phyloP scores from a whole-genome alignment of 2,888 invertebrate species.

The Alloscopus bannaensis region DNA sequence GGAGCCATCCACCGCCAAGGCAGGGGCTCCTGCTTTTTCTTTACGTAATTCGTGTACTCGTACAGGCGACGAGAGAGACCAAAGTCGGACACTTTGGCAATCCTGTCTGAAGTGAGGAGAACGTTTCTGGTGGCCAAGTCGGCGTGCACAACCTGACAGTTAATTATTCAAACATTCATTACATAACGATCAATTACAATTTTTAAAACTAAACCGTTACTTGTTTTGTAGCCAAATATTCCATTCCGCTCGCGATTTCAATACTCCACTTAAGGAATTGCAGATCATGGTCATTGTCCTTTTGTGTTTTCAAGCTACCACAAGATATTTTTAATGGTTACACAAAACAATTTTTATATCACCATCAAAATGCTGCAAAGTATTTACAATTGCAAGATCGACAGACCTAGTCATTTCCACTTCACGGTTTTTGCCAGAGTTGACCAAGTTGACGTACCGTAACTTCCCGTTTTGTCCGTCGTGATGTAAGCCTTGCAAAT shows the following conservation, averaged over 20 bases:
- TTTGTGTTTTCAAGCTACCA: too few relatives aligned
- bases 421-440: too few relatives aligned
- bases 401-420: too few relatives aligned
- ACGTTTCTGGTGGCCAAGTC: constrained; percentile 40
- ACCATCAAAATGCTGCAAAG: too few relatives aligned
- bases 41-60: constrained; percentile 33
- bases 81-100: constrained; percentile 38
- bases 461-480: too few relatives aligned
- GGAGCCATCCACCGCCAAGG: constrained; percentile 23
- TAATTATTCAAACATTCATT: too few relatives aligned
- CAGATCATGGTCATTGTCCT: too few relatives aligned
- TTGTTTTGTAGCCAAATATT: neutral
- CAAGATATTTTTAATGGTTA: too few relatives aligned
- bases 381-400: too few relatives aligned
- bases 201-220: neutral
- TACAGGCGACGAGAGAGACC: constrained; percentile 23
- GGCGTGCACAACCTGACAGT: constrained; percentile 22
- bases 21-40: constrained; percentile 27
- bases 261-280: neutral
- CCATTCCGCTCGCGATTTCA: neutral
- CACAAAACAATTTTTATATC: too few relatives aligned
- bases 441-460: too few relatives aligned
- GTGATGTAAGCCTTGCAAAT: neutral
- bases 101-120: neutral
- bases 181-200: too few relatives aligned